These are phyloP conservation scores for Phoebastria nigripes DNA, from an alignment of 2,797 vertebrate species.

Conservation along the genomic window DNA sequence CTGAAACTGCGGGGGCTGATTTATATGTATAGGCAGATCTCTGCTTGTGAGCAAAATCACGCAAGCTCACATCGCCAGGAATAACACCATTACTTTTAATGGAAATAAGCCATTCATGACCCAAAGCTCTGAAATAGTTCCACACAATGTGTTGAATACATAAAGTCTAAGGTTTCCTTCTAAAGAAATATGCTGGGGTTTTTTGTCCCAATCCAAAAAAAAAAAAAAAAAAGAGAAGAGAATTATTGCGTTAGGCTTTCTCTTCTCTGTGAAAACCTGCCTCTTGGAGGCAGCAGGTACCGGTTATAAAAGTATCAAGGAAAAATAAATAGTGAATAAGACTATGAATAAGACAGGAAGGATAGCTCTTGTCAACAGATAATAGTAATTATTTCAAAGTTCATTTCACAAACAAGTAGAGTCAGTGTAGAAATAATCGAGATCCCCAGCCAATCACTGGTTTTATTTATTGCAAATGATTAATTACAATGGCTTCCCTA, in stretches of 20 bases:
- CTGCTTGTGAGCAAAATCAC: not conserved
- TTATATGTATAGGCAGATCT: conserved; percentile 1
- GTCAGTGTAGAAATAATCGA: not conserved
- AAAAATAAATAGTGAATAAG: not conserved
- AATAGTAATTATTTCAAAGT: not conserved
- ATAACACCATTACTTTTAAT: conserved; percentile 42
- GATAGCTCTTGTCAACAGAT: not conserved
- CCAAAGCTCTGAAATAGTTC: conserved; percentile 22
- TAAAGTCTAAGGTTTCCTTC: conserved; percentile 8
- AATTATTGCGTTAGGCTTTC: not conserved
- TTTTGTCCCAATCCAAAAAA: not conserved
- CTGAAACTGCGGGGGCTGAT: not conserved
- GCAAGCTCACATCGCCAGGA: not conserved
- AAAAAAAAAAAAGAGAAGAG: not conserved
- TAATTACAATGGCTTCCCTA: not conserved
- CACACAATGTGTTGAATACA: conserved; percentile 14
- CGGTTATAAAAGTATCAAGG: not conserved
- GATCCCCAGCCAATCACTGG: not conserved
- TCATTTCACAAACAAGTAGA: not conserved
- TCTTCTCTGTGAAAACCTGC: not conserved
- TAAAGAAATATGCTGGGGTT: not conserved
- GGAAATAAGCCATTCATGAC: conserved; percentile 49
- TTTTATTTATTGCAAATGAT: not conserved
- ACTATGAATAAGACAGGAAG: not conserved
- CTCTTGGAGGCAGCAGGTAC: not conserved